Evolutionary conservation across 2,113 vertebrate species (phyloP).

Genomic region (Notarius quadriscutis): DNA sequence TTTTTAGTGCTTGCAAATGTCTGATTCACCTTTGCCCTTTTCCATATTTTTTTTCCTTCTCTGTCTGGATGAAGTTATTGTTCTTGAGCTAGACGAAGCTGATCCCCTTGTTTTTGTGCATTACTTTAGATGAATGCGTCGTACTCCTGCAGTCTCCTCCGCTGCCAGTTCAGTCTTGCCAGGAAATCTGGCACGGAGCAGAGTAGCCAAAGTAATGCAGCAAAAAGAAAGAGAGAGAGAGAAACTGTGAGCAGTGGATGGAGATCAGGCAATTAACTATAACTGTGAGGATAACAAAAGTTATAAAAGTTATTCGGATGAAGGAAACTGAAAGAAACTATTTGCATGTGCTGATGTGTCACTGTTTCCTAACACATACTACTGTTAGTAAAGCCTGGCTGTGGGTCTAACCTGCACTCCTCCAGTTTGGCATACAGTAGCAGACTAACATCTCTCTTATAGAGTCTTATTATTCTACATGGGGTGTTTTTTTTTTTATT

Average conservation of each 20-base stretch:
- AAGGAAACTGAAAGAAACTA: conserved; percentile 10
- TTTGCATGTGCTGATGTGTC: background rate
- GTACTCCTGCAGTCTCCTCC: conserved; percentile 10
- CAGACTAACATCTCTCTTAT: background rate
- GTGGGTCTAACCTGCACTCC: background rate
- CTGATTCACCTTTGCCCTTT: conserved; percentile 11
- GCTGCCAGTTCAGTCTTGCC: conserved; percentile 33
- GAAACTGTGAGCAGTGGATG: conserved; percentile 8
- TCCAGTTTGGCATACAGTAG: background rate
- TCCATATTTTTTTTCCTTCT: background rate
- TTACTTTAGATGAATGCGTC: conserved; percentile 34
- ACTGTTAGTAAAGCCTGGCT: background rate
- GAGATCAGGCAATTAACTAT: conserved; percentile 26
- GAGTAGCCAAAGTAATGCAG: conserved; percentile 14
- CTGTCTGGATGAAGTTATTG: conserved; percentile 10
- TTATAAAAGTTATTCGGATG: conserved; percentile 7
- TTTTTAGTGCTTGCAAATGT: background rate
- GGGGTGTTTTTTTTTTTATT: background rate
- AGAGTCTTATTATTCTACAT: background rate
- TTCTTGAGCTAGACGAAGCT: conserved; percentile 22
- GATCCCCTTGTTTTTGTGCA: conserved; percentile 29
- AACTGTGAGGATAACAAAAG: conserved; percentile 8
- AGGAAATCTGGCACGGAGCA: conserved; percentile 37
- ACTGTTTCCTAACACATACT: conserved; percentile 9
- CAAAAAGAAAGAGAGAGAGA: conserved; percentile 6